A percentile compares a stretch with the other conserved stretches of the same genome.
Conservation (phyloP, 2,113 vertebrate genomes). For the Myiagra hebetior region DNA sequence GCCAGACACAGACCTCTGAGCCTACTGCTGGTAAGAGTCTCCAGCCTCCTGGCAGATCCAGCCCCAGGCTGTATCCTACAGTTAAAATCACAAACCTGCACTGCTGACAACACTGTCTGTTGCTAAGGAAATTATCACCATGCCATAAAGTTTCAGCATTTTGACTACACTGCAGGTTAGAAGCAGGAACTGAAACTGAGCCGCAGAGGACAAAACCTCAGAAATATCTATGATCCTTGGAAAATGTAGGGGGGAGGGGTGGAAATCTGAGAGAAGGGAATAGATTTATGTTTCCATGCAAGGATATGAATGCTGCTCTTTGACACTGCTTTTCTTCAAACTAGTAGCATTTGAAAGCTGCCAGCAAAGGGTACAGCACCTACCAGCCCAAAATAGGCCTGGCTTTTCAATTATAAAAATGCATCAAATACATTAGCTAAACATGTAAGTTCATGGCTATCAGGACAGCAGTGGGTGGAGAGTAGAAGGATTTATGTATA, state of each 20-base stretch:
- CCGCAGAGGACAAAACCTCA: neutral
- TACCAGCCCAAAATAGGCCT: constrained; percentile 33
- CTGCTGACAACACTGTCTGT: neutral
- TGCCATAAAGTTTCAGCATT: constrained; percentile 18
- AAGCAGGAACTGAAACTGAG: neutral
- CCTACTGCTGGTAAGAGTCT: neutral
- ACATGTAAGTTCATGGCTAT: neutral
- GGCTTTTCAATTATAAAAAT: constrained; percentile 47
- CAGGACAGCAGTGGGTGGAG: neutral
- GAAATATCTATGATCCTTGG: neutral
- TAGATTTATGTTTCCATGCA: neutral
- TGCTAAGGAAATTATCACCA: constrained; percentile 35
- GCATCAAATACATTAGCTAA: constrained; percentile 27
- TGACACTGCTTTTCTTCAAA: constrained; percentile 6
- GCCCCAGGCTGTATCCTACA: neutral
- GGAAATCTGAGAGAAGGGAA: neutral
- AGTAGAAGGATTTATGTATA: constrained; percentile 22
- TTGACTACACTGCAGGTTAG: constrained; percentile 22
- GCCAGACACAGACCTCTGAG: neutral
- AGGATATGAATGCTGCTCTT: neutral
- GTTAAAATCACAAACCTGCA: neutral
- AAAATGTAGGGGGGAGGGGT: neutral
- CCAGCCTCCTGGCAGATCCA: neutral
- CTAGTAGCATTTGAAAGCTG: neutral
- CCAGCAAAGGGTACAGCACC: constrained; percentile 4